A percentile compares a stretch with the other conserved stretches of the same genome.
Evolutionary conservation across 2,113 vertebrate species (phyloP).

Genomic region (Cottus gobio): DNA sequence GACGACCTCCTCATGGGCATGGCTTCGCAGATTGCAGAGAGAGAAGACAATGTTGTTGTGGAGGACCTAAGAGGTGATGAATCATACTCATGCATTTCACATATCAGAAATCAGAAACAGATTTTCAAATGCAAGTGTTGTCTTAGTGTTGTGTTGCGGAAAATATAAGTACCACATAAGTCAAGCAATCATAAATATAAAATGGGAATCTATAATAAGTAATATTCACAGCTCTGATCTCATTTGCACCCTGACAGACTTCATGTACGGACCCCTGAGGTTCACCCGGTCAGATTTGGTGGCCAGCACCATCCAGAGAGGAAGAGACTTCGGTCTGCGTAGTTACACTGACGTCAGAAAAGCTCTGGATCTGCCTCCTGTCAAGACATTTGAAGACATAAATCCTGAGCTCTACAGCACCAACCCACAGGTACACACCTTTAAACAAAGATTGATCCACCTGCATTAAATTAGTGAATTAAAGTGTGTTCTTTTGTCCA

Average conservation of each 20-base stretch:
- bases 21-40: conserved; percentile 93
- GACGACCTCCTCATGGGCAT: conserved; percentile 92
- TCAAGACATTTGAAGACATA: conserved; percentile 83
- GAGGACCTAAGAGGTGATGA: conserved; percentile 92
- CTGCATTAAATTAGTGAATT: not conserved
- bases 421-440: conserved; percentile 73
- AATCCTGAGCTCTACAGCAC: conserved; percentile 73
- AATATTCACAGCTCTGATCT: not conserved
- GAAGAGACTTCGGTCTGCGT: conserved; percentile 91
- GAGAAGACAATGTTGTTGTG: conserved; percentile 89
- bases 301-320: conserved; percentile 89
- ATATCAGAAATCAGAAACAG: not conserved
- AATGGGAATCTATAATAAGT: not conserved
- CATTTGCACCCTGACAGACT: conserved; percentile 83
- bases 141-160: not conserved
- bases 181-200: not conserved
- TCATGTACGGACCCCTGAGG: conserved; percentile 91
- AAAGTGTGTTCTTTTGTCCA: conserved; percentile 11
- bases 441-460: not conserved
- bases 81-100: not conserved
- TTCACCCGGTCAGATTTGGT: conserved; percentile 90
- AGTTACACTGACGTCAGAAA: conserved; percentile 86
- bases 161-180: not conserved
- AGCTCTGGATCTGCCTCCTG: conserved; percentile 77
- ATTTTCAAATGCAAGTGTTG: not conserved